These are phyloP conservation scores for Rissa tridactyla DNA, from an alignment of 2,113 vertebrate species.

Conservation along the genomic window DNA sequence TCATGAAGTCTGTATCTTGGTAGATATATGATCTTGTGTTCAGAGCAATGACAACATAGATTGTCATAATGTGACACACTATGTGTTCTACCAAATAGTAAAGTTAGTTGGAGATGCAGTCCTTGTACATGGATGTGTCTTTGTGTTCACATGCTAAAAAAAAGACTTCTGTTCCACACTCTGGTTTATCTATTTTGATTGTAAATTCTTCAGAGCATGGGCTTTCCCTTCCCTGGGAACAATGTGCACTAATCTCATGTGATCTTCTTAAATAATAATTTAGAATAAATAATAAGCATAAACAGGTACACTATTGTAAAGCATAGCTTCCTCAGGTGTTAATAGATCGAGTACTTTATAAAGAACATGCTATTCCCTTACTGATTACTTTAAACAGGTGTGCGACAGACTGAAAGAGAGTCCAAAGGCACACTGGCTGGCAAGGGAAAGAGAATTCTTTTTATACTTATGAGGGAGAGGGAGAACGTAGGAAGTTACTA, in stretches of 20 bases:
- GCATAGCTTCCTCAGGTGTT: background rate
- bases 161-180: background rate
- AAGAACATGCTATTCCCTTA: background rate
- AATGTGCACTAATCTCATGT: background rate
- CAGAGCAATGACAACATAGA: background rate
- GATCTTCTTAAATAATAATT: background rate
- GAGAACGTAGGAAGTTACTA: background rate
- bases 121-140: rapidly evolving
- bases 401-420: background rate
- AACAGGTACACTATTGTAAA: background rate
- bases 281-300: background rate
- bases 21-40: background rate
- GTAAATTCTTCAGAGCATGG: background rate
- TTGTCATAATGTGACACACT: background rate
- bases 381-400: background rate
- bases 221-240: background rate
- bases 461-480: background rate
- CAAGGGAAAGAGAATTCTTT: background rate
- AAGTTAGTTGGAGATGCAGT: background rate
- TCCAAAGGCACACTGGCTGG: background rate
- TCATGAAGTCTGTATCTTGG: background rate
- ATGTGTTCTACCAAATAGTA: background rate
- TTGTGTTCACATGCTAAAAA: background rate
- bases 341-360: background rate
- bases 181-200: background rate